Evolutionary conservation across 2,888 invertebrate genomes (phyloP), one percentile per base, ranked within the genome.

Genomic region (Xylota sylvarum): DNA sequence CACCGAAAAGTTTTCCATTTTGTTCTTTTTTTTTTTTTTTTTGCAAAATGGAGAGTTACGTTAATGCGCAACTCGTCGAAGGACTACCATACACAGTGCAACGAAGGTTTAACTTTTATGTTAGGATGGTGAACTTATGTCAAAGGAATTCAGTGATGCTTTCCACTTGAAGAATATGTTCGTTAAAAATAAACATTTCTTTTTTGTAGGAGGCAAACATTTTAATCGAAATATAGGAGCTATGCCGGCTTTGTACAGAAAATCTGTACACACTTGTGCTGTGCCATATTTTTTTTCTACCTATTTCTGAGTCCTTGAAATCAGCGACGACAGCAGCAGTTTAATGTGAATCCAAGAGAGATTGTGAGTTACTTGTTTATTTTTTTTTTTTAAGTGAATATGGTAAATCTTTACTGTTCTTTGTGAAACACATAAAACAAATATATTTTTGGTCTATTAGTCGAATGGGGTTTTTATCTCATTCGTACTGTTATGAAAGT

Each of bases 11-110:
- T 79, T 67, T 50, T 17, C 48, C 37, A 12, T n/a, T 17, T 48
- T 10, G 27, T 37, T 48, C 37, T 30, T 46, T 58, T 43, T 23
- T 27, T 19, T 43, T 56, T 74, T 74, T 43, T n/a, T n/a, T n/a
- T n/a, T n/a, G 32, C 43, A 64, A 64, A 58, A 56, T 60, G 50
- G 56, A 58, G 67, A 72, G 40, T 37, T 56, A 27, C 50, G 14
- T 12, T 65, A 70, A 72, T 85, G 85, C 85, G 85, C 85, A 85
- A 85, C 85, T 77, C 81, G 60, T 60, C 48, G 43, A 65, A 80
- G 69, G 74, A 80, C 60, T 19, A 35, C 14, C n/a, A 32, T 50
- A 50, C 35, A 70, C 56, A 32, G 30, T 82, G 73, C 79, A 79
- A 62, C 67, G 40, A 78, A 52, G 60, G 58, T 65, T 65, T 72